phyloP scores from a whole-genome alignment of 2,113 vertebrate genomes.

The Zapornia atra region DNA sequence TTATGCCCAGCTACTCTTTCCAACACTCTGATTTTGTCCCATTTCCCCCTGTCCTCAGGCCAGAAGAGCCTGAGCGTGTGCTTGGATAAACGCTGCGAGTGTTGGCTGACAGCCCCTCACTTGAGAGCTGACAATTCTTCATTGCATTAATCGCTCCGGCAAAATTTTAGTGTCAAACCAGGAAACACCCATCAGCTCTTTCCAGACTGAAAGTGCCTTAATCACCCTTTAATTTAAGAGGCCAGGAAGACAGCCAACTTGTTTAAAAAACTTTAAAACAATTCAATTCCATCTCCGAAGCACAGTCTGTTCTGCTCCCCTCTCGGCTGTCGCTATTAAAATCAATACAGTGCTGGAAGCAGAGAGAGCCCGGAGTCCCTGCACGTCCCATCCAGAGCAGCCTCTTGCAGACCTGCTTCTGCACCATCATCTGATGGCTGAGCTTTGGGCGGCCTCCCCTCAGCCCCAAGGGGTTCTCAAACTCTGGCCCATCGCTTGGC shows the following conservation, averaged over 20 bases:
- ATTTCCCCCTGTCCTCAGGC: not conserved
- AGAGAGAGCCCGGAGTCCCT: not conserved
- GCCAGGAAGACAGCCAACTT: not conserved
- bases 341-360: not conserved
- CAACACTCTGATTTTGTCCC: not conserved
- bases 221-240: constrained; percentile 53
- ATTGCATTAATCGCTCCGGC: constrained; percentile 12
- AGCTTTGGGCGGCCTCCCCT: not conserved
- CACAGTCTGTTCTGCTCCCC: not conserved
- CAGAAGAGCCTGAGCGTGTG: not conserved
- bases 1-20: not conserved
- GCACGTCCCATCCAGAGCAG: not conserved
- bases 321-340: not conserved
- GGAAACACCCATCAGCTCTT: constrained; percentile 11
- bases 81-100: not conserved
- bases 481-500: not conserved
- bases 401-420: not conserved
- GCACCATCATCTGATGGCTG: fast-evolving
- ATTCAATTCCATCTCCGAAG: not conserved
- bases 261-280: constrained; percentile 9
- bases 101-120: constrained; percentile 34
- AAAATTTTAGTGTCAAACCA: constrained; percentile 8
- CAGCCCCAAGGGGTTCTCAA: not conserved
- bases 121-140: not conserved
- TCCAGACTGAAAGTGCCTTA: constrained; percentile 28